phyloP scores from a whole-genome alignment of 2,113 vertebrate genomes.

The Butorides virescens region DNA sequence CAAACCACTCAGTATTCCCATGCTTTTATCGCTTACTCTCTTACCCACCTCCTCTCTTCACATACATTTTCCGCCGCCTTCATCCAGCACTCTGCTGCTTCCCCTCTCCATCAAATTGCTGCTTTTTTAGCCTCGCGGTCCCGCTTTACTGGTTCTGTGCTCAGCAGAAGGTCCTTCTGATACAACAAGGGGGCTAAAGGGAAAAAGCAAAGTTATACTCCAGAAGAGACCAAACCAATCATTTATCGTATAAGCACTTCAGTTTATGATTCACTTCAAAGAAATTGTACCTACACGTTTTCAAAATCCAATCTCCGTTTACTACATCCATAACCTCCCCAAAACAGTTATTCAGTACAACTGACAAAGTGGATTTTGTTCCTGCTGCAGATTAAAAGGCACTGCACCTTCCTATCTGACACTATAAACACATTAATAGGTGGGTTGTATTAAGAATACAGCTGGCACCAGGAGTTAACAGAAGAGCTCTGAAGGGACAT shows the following conservation, averaged over 20 bases:
- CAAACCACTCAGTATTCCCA: background rate
- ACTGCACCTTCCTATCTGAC: background rate
- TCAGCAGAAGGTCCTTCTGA: background rate
- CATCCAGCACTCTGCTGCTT: background rate
- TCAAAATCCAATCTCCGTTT: background rate
- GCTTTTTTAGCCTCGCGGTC: background rate
- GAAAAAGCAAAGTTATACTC: background rate
- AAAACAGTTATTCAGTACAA: background rate
- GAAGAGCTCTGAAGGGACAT: background rate
- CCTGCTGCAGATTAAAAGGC: background rate
- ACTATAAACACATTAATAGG: background rate
- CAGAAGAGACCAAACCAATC: background rate
- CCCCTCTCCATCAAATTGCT: background rate
- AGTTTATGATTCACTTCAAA: background rate
- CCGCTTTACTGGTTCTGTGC: background rate
- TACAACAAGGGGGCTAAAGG: background rate
- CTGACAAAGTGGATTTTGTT: background rate
- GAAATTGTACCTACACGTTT: background rate
- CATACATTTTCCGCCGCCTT: background rate
- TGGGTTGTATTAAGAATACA: constrained; percentile 3
- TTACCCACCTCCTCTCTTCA: background rate
- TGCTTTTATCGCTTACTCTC: background rate
- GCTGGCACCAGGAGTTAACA: background rate
- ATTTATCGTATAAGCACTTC: background rate
- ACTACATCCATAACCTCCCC: background rate